A percentile compares a stretch with the other conserved stretches of the same genome.
phyloP scores from a whole-genome alignment of 2,797 vertebrate species.

The Arctocebus calabarensis region DNA sequence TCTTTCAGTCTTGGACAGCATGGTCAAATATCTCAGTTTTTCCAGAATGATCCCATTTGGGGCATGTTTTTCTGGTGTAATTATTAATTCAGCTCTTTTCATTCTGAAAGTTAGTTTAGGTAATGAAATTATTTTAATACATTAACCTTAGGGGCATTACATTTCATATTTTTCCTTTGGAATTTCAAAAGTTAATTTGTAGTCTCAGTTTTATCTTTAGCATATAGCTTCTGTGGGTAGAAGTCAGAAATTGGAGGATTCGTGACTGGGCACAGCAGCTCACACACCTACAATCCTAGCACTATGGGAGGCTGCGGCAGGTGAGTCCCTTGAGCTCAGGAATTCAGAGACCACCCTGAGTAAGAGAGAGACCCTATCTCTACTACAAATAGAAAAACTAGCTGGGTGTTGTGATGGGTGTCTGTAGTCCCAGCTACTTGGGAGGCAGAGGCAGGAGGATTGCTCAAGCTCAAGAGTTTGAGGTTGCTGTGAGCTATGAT shows the following conservation, averaged over 20 bases:
- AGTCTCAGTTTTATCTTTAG: not conserved
- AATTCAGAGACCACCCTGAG: too few relatives aligned
- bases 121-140: not conserved
- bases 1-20: not conserved
- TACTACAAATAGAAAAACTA: too few relatives aligned
- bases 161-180: constrained; percentile 25
- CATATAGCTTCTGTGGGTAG: not conserved
- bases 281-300: too few relatives aligned
- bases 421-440: too few relatives aligned
- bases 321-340: too few relatives aligned
- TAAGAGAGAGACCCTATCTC: too few relatives aligned
- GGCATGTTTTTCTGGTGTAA: not conserved
- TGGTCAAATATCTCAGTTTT: not conserved
- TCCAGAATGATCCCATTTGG: not conserved
- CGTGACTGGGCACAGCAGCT: not conserved
- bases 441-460: too few relatives aligned
- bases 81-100: not conserved
- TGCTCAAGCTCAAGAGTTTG: too few relatives aligned
- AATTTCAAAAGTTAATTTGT: constrained; percentile 42
- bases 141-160: not conserved
- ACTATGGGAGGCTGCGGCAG: too few relatives aligned
- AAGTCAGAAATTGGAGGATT: not conserved
- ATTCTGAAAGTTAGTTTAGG: not conserved
- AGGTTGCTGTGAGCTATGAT: too few relatives aligned
- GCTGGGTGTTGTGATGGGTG: too few relatives aligned